These are phyloP conservation scores for Ladona fulva DNA, from an alignment of 1,140 invertebrate genomes.

Conservation along the genomic window DNA sequence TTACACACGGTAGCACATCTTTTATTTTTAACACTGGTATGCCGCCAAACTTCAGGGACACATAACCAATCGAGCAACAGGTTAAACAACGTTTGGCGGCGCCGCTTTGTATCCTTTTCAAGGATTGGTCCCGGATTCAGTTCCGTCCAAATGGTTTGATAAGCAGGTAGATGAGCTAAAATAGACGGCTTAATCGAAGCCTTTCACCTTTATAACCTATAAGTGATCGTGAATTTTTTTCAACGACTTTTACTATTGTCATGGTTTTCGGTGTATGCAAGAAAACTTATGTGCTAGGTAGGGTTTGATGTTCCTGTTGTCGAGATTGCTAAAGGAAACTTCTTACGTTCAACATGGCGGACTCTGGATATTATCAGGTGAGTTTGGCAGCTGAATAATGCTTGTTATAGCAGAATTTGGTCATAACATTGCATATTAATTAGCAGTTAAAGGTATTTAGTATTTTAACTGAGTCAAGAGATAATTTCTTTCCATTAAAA, in stretches of 20 bases:
- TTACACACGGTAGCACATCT: not conserved
- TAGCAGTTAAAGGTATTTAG: too few relatives aligned
- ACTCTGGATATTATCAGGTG: slow-evolving; percentile 23
- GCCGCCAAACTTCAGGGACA: not conserved
- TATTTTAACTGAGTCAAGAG: too few relatives aligned
- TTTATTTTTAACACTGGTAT: slow-evolving; percentile 10
- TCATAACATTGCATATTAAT: too few relatives aligned
- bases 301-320: slow-evolving; percentile 14
- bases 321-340: not conserved
- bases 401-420: not conserved
- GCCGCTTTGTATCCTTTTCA: not conserved
- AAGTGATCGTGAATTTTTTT: not conserved
- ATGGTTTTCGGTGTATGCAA: not conserved
- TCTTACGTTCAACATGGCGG: slow-evolving; percentile 19
- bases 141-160: slow-evolving; percentile 9
- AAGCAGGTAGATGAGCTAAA: slow-evolving; percentile 2
- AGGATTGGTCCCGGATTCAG: slow-evolving; percentile 2
- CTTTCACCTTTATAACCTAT: slow-evolving; percentile 8
- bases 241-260: not conserved
- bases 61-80: slow-evolving; percentile 14
- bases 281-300: not conserved
- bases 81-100: slow-evolving; percentile 12
- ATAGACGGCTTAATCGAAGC: slow-evolving; percentile 16
- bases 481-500: too few relatives aligned
- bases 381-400: not conserved